phyloP scores from a whole-genome alignment of 23 tunicate genomes.

The Pegea sp. region DNA sequence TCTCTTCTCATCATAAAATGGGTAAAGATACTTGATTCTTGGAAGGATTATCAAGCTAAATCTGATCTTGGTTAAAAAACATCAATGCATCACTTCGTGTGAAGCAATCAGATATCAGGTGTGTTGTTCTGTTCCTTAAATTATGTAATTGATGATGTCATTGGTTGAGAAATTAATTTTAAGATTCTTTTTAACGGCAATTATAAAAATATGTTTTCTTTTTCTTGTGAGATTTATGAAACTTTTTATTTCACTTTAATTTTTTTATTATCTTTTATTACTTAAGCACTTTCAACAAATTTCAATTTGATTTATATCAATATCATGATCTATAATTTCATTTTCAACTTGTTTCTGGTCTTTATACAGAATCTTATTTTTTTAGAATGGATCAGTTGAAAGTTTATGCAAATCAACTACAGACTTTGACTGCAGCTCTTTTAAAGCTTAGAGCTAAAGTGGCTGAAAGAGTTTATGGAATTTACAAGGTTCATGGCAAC shows the following conservation, averaged over 20 bases:
- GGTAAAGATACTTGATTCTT: constrained; percentile 23
- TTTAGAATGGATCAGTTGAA: constrained; percentile 64
- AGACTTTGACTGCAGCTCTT: constrained; percentile 20
- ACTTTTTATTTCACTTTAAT: not conserved
- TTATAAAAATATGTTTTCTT: too few relatives aligned
- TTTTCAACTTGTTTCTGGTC: too few relatives aligned
- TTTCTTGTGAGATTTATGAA: not conserved
- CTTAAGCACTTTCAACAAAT: too few relatives aligned
- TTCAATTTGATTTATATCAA: too few relatives aligned
- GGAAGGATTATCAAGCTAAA: constrained; percentile 66
- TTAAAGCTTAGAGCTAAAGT: constrained; percentile 66
- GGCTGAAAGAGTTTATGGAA: constrained; percentile 74
- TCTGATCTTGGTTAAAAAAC: constrained; percentile 69
- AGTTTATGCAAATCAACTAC: constrained; percentile 43
- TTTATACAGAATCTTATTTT: not conserved
- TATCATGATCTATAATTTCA: too few relatives aligned
- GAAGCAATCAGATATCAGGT: constrained; percentile 60
- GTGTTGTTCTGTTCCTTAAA: too few relatives aligned
- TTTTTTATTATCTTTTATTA: not conserved
- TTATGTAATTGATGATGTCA: too few relatives aligned
- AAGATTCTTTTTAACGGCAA: too few relatives aligned
- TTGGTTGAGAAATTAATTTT: too few relatives aligned
- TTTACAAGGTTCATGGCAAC: constrained; percentile 79
- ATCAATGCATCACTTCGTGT: constrained; percentile 73
- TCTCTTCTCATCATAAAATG: constrained; percentile 27